Percentiles rank a stretch among this genome's conserved stretches.
phyloP scores from a whole-genome alignment of 2,113 vertebrate species.

The Mus pahari region DNA sequence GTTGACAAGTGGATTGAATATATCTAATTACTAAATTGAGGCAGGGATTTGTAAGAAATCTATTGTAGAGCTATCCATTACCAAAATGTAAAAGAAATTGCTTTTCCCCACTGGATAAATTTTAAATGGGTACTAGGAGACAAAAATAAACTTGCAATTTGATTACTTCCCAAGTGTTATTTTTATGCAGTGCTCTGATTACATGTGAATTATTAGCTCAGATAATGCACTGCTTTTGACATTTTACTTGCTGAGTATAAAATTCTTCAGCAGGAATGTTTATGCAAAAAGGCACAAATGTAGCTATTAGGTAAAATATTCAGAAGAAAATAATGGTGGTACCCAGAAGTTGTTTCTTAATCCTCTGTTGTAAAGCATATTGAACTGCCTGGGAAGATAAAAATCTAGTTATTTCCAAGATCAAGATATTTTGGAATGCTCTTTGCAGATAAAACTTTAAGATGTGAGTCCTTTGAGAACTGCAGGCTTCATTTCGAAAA shows the following conservation, averaged over 20 bases:
- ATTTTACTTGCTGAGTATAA: slow-evolving; percentile 45
- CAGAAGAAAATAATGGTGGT: slow-evolving; percentile 45
- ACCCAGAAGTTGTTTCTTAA: slow-evolving; percentile 17
- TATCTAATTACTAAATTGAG: slow-evolving; percentile 30
- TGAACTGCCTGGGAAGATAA: slow-evolving; percentile 48
- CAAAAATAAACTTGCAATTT: slow-evolving; percentile 50
- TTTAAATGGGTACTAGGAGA: not conserved
- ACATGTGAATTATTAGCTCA: slow-evolving; percentile 39
- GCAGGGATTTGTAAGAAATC: not conserved
- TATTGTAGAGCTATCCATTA: slow-evolving; percentile 17
- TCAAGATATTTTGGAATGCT: slow-evolving; percentile 34
- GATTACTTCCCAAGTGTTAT: not conserved
- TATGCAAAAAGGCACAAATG: slow-evolving; percentile 26
- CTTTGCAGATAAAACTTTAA: slow-evolving; percentile 66
- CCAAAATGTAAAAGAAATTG: slow-evolving; percentile 24
- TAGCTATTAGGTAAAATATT: slow-evolving; percentile 48
- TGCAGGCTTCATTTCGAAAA: slow-evolving; percentile 65
- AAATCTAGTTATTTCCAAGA: not conserved
- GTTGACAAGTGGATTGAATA: not conserved
- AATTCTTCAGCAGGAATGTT: slow-evolving; percentile 13
- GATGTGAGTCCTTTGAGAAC: slow-evolving; percentile 41
- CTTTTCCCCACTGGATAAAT: not conserved
- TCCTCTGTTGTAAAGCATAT: not conserved
- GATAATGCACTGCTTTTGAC: not conserved
- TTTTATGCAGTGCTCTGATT: slow-evolving; percentile 44